Percentiles rank a stretch among this genome's conserved stretches.
phyloP scores from a whole-genome alignment of 2,888 invertebrate species.

The Ligdia adustata region DNA sequence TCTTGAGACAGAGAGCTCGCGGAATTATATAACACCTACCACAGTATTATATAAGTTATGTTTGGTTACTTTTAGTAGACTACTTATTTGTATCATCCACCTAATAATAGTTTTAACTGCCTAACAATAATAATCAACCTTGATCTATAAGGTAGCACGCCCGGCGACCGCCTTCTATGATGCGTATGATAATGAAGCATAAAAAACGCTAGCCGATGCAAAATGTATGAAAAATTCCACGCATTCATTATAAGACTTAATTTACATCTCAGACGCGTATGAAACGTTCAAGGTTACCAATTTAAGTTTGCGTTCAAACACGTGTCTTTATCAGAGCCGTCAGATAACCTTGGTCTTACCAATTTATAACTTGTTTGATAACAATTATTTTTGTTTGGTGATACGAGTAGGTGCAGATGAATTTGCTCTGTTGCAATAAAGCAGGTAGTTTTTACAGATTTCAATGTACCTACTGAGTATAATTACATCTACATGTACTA shows the following conservation, averaged over 20 bases:
- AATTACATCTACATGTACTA: too few species aligned
- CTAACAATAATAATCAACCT: slow-evolving; percentile 12
- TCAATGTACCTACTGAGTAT: too few species aligned
- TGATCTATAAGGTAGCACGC: slow-evolving; percentile 11
- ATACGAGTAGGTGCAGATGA: too few species aligned
- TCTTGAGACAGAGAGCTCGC: too few species aligned
- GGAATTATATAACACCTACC: too few species aligned
- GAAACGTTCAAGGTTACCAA: slow-evolving; percentile 25
- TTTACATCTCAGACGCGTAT: slow-evolving; percentile 13
- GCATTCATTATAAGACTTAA: slow-evolving; percentile 13
- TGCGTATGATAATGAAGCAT: slow-evolving; percentile 21
- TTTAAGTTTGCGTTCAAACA: slow-evolving; percentile 14
- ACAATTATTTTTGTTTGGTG: slow-evolving; percentile 9
- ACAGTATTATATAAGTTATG: too few species aligned
- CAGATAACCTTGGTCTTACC: slow-evolving; percentile 28
- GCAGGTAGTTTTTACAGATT: too few species aligned
- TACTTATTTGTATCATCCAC: background rate
- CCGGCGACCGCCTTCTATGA: slow-evolving; percentile 7
- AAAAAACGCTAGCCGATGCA: slow-evolving; percentile 5
- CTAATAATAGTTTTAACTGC: slow-evolving; percentile 1
- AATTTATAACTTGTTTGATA: slow-evolving; percentile 9
- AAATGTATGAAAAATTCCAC: slow-evolving; percentile 22
- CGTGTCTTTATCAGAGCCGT: slow-evolving; percentile 24
- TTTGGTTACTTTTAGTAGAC: too few species aligned
- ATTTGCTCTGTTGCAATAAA: too few species aligned